Base-by-base conservation (phyloP, 2,888 invertebrate species). In the Adela reaumurella region DNA sequence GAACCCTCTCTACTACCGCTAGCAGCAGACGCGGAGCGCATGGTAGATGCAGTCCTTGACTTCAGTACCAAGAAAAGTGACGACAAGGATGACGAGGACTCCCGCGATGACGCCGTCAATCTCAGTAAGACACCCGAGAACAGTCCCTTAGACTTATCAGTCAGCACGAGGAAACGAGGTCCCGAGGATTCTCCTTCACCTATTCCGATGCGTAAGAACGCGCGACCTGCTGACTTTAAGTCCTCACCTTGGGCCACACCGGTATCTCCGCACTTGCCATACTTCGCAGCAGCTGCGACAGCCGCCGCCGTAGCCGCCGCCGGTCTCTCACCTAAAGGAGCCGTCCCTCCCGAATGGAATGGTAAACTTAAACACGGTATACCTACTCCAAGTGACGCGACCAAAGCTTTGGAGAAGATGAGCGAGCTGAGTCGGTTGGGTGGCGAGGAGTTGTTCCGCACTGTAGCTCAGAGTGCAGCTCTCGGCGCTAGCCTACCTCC, bases 381-480 rank as follows among this genome's bases (percentile, higher is more conserved):
- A 1, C 84, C 87, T 1, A 84, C 84, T 19, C 89, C 91, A 0
- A 91, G 84, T 59, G 92, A 92, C 60, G 92, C 92, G 0, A 89
- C 90, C 14, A 94, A 93, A 67, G 93, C 94, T 6, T 69, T 94
- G 49, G 94, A 94, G 64, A 93, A 94, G 68, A 92, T 94, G 93
- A 92, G 90, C 60, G 93, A 94, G 63, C 78, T 94, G 59, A 93
- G 92, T 60, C 87, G 93, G 61, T 72, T 92, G 24, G 91, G 92
- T 3, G 91, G 92, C 0, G 90, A 90, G 53, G 89, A 89, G 60
- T 70, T 89, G 14, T 89, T 87, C 62, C 74, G 88, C 56, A 82
- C 84, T 14, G 82, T 84, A 58, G 64, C 72, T n/a, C 81, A 81
- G 56, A 79, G 76, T 49, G 78, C 78, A 16, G 80, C 79, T 20